Base-by-base conservation (phyloP, 2,888 invertebrate species). In the Biston stratarius region DNA sequence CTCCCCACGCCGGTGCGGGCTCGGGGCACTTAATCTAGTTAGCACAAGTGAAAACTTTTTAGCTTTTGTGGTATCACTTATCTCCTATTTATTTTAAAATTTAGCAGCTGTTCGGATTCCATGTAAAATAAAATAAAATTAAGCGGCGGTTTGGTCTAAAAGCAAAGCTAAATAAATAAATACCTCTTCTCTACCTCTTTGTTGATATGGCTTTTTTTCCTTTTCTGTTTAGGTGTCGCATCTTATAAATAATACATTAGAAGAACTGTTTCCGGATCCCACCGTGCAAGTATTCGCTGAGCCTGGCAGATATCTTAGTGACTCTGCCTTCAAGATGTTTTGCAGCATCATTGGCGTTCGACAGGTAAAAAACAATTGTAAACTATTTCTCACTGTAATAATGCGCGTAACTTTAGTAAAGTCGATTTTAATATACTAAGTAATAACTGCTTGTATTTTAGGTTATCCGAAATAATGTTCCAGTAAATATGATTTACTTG, bases 241-340 rank as follows among this genome's bases (percentile, higher is more conserved):
- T 55, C 55, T 80, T 7, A 73, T 85, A 55, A 87, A 86, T 45
- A 67, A 36, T 5, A 66, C 76, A 5, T 71, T 86, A 12, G 80
- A 82, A 15, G 75, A 82, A 24, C 64, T 81, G n/a, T 85, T 87
- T 51, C 84, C 84, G 0, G 85, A 84, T 24, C 76, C 75, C 2
- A 67, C 64, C 0, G 69, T 85, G 3, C 82, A 84, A 67, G 72
- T 87, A 6, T 75, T 84, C 15, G 81, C 83, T 0, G 85, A 84
- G 51, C 84, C 83, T 5, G 84, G 86, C 0, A 64, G 83, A 58
- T 86, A 84, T 48, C 34, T 86, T 7, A 75, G 79, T 45, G 82
- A 83, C 36, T 79, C 82, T 2, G 75, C 84, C 0, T 72, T 72
- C 48, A 78, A 75, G 1, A 62, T 84, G 8, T 85, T 83, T 53